Conservation (phyloP, 1,140 invertebrate species). For the Sycophaga agraensis region DNA sequence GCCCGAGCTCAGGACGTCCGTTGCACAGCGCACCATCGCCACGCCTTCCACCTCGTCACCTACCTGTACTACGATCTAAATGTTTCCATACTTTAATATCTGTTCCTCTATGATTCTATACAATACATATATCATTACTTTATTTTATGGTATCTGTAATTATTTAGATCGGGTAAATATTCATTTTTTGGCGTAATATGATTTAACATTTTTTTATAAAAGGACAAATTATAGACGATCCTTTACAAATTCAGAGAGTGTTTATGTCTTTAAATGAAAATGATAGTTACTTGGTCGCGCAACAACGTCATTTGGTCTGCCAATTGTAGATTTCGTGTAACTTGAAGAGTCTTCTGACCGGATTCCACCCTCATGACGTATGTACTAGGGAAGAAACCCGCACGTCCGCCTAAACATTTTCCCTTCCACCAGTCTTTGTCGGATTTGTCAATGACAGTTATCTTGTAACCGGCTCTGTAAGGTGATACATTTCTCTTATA, state of each 20-base stretch:
- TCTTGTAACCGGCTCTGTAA: slow-evolving; percentile 85
- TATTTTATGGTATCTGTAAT: too few relatives aligned
- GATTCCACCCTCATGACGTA: slow-evolving; percentile 88
- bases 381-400: slow-evolving; percentile 93
- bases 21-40: slow-evolving; percentile 88
- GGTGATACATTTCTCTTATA: too few relatives aligned
- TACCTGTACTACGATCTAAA: slow-evolving; percentile 78
- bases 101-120: too few relatives aligned
- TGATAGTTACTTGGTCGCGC: slow-evolving; percentile 70
- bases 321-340: slow-evolving; percentile 70
- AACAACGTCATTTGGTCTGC: slow-evolving; percentile 67
- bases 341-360: slow-evolving; percentile 87
- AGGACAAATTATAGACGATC: too few relatives aligned
- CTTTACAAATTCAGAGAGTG: too few relatives aligned
- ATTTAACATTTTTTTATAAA: too few relatives aligned
- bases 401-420: slow-evolving; percentile 80
- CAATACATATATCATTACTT: too few relatives aligned
- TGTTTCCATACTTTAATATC: too few relatives aligned
- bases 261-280: too few relatives aligned
- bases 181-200: too few relatives aligned
- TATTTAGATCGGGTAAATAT: too few relatives aligned
- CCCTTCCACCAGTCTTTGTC: slow-evolving; percentile 98
- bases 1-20: slow-evolving; percentile 78
- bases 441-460: slow-evolving; percentile 91
- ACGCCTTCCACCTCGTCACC: slow-evolving; percentile 90